Base-by-base conservation (phyloP, 1,140 invertebrate genomes). In the Drosophila ficusphila region DNA sequence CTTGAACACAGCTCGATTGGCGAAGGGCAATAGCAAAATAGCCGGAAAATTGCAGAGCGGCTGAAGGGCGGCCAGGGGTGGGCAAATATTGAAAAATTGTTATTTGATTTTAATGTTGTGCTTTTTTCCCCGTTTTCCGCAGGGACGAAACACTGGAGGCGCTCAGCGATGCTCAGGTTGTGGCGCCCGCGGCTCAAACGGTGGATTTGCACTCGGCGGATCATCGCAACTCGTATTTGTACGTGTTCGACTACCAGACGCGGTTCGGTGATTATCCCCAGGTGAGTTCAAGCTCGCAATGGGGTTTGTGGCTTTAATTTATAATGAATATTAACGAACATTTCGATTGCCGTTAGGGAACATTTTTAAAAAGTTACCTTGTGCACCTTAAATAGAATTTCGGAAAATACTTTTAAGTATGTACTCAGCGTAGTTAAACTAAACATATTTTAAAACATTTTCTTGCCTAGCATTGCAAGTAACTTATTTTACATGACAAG, bases 71-170 rank as follows among this genome's bases (percentile, higher is more conserved):
- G 14, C 23, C n/a, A n/a, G n/a, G n/a, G 21, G 21, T 29, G 48
- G 53, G 54, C 54, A 64, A 64, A 64, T 64, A 64, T 64, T 61
- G 60, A 65, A 58, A 75, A 75, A 67, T 57, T 75, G 52, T 67
- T 75, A 75, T 74, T 72, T 79, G 34, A 64, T 64, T 72, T 62
- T 54, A 51, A 48, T 49, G 51, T 44, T 61, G 25, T 33, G 38
- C 53, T 27, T 52, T 41, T 48, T 2, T 18, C 34, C 34, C 29
- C 41, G 5, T 36, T 12, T 58, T 48, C 31, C 47, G 4, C 34
- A 95, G 98, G 34, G 97, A 99, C 91, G 97, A 98, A 91, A 97
- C 98, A 0, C 92, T 99, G 36, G 97, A 98, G 90, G 96, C 98
- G 2, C 92, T 99, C 1, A 97, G 96, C 33, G 99, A 99, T 91